Percentiles rank a stretch among this genome's conserved stretches.
These are phyloP conservation scores for Hemistola chrysoprasaria DNA, from an alignment of 2,888 invertebrate species.

Conservation along the genomic window DNA sequence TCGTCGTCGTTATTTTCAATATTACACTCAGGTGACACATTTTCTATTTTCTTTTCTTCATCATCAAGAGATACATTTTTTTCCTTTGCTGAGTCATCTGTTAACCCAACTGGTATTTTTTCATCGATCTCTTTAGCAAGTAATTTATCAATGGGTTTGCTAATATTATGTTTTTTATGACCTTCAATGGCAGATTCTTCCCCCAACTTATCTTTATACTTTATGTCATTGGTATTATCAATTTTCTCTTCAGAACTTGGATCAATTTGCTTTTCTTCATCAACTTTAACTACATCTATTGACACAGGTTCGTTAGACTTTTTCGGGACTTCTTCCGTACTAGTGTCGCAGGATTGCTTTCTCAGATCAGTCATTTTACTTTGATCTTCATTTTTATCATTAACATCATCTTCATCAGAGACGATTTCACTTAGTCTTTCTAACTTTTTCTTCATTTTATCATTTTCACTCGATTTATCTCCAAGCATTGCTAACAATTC, in stretches of 20 bases:
- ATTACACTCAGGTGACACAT: too few relatives aligned
- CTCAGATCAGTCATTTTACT: neutral
- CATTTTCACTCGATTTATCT: slow-evolving; percentile 62
- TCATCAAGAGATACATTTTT: too few relatives aligned
- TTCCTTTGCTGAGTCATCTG: too few relatives aligned
- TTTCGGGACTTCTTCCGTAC: neutral
- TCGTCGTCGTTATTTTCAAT: neutral
- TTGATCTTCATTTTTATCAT: slow-evolving; percentile 13
- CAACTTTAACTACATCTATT: neutral
- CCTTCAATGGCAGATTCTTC: too few relatives aligned
- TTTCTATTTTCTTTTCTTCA: neutral
- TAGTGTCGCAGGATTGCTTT: neutral
- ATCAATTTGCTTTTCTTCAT: neutral
- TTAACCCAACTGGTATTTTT: too few relatives aligned
- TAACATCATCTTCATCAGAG: slow-evolving; percentile 66
- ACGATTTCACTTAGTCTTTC: slow-evolving; percentile 81
- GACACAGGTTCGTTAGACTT: neutral
- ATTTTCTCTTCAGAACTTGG: too few relatives aligned
- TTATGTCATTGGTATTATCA: too few relatives aligned
- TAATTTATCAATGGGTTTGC: too few relatives aligned
- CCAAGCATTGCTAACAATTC: slow-evolving; percentile 67
- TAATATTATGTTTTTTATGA: too few relatives aligned
- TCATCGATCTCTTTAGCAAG: too few relatives aligned
- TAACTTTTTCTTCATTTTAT: slow-evolving; percentile 81
- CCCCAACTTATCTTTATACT: too few relatives aligned